A percentile compares a stretch with the other conserved stretches of the same genome.
Evolutionary conservation across 2,113 vertebrate genomes (phyloP).

Genomic region (Campylomormyrus numenius): DNA sequence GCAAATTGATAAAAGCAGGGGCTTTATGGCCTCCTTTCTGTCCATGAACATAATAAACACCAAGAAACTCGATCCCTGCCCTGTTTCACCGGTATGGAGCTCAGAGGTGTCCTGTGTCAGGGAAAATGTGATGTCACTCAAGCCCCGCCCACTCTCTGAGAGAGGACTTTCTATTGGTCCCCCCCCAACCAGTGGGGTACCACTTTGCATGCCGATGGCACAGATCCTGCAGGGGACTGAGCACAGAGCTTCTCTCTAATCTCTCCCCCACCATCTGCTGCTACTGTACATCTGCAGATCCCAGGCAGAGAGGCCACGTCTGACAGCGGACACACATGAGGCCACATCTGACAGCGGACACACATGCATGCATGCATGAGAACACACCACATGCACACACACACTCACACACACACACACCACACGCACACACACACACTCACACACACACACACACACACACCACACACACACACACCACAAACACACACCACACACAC

Average conservation of each 20-base stretch:
- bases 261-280: constrained; percentile 5
- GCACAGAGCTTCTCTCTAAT: background rate
- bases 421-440: too few species aligned
- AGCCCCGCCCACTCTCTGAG: background rate
- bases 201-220: background rate
- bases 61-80: background rate
- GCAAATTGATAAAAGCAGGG: background rate
- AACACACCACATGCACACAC: too few species aligned
- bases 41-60: background rate
- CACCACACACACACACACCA: too few species aligned
- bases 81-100: background rate
- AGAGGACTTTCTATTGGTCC: background rate
- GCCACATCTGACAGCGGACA: background rate
- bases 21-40: background rate
- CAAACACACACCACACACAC: too few species aligned
- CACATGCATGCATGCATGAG: background rate
- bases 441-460: too few species aligned
- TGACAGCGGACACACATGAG: background rate
- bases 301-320: background rate
- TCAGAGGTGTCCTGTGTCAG: background rate
- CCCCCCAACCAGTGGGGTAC: background rate
- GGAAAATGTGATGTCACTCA: background rate
- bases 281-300: background rate
- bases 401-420: too few species aligned
- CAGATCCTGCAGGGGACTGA: background rate